Conservation (phyloP, 2,888 invertebrate genomes). For the Acronicta alni region DNA sequence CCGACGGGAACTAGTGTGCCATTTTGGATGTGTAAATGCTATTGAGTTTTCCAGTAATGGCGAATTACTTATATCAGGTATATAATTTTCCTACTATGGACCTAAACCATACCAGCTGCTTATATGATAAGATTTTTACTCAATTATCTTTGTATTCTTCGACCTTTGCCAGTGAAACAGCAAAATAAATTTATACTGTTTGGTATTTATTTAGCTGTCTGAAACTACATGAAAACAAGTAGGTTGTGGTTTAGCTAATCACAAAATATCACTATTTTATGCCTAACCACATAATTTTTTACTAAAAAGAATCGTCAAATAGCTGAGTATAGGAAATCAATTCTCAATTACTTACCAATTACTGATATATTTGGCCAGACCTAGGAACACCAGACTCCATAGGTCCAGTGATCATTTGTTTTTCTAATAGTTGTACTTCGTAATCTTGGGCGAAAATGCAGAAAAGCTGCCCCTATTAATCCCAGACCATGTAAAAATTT, state of each 20-base stretch:
- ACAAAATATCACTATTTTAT: slow-evolving; percentile 4
- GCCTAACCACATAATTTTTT: not conserved
- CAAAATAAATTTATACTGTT: not conserved
- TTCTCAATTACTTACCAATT: too few relatives aligned
- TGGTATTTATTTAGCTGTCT: not conserved
- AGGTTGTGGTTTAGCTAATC: slow-evolving; percentile 16
- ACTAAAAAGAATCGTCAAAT: not conserved
- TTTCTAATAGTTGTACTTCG: too few relatives aligned
- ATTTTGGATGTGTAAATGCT: slow-evolving; percentile 99
- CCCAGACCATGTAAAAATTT: too few relatives aligned
- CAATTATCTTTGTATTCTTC: not conserved
- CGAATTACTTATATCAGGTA: slow-evolving; percentile 96
- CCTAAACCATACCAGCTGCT: not conserved
- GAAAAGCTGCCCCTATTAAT: too few relatives aligned
- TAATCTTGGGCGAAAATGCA: too few relatives aligned
- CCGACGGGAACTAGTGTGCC: slow-evolving; percentile 95
- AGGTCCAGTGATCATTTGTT: too few relatives aligned
- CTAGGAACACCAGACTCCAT: too few relatives aligned
- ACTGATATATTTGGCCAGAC: too few relatives aligned
- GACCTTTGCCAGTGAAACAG: not conserved
- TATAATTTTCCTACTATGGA: slow-evolving; percentile 60
- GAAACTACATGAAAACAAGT: slow-evolving; percentile 29
- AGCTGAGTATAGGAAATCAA: not conserved
- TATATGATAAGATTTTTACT: slow-evolving; percentile 3
- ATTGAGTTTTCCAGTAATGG: slow-evolving; percentile 98